Conservation (phyloP, 2,113 vertebrate species). For the Ictidomys tridecemlineatus region DNA sequence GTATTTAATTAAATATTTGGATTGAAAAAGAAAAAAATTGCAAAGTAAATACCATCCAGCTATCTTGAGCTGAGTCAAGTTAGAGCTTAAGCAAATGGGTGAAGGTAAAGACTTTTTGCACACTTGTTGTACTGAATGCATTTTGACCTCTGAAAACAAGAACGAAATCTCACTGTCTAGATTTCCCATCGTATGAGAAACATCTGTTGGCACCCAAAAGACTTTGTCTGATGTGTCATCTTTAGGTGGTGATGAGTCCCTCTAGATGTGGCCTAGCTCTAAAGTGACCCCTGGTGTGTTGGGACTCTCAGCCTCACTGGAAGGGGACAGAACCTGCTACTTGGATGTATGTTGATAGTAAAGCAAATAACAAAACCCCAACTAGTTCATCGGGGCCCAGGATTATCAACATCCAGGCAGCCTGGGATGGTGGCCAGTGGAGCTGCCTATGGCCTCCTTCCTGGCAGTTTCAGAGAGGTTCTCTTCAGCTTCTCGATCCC, state of each 20-base stretch:
- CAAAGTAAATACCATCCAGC: background rate
- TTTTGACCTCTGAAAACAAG: background rate
- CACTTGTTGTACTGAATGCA: background rate
- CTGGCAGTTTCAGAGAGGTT: background rate
- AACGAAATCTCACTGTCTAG: background rate
- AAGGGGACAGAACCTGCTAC: background rate
- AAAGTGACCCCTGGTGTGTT: background rate
- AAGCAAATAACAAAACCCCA: background rate
- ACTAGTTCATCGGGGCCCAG: too few relatives aligned
- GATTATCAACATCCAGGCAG: background rate
- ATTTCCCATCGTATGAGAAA: background rate
- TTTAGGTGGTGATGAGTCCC: background rate
- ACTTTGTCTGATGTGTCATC: background rate
- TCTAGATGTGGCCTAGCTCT: background rate
- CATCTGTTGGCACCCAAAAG: background rate
- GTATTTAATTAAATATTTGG: background rate
- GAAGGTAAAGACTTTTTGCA: background rate
- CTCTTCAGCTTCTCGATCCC: too few relatives aligned
- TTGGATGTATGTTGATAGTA: background rate
- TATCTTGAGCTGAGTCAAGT: background rate
- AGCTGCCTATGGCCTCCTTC: background rate
- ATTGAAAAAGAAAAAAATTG: background rate
- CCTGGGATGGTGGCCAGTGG: background rate
- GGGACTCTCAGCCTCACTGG: background rate
- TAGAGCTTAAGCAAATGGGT: background rate